Conservation (phyloP, 2,113 vertebrate species). For the human region GRCh38 chr16:62963001-62963500, state of each 20-base stretch:
- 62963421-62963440: neutral
- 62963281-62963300: neutral
- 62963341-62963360: neutral
- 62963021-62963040: too few species aligned
- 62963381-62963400: neutral
- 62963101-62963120: neutral
- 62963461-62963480: neutral
- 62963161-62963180: neutral
- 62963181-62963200: neutral
- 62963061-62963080: neutral
- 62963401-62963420: neutral
- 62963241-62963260: neutral
- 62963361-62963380: neutral
- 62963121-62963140: neutral
- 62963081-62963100: neutral
- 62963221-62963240: neutral
- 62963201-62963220: neutral
- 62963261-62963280: neutral
- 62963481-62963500: neutral
- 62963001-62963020: too few species aligned
- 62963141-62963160: neutral
- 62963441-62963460: neutral
- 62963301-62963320: neutral
- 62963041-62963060: neutral
- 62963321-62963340: neutral